Conservation (phyloP, 2,888 invertebrate species). For the Lingula anatina region DNA sequence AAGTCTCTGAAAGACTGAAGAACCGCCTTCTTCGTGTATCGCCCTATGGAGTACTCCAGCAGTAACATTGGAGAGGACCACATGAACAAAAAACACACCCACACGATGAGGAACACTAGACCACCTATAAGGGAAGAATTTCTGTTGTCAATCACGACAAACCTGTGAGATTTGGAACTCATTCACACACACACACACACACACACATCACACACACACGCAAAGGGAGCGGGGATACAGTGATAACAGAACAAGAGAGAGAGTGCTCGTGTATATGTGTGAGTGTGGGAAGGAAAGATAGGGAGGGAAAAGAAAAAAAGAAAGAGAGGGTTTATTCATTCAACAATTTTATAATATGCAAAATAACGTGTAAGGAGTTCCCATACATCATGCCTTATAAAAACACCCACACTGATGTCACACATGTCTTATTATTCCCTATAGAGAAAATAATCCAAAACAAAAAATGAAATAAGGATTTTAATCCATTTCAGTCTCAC, state of each 20-base stretch:
- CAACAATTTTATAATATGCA: no score
- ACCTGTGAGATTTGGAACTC: not conserved
- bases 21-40: slow-evolving; percentile 35
- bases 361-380: no score
- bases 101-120: slow-evolving; percentile 37
- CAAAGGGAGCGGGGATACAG: no score
- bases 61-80: slow-evolving; percentile 44
- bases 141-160: not conserved
- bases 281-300: no score
- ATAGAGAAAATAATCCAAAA: not conserved
- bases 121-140: slow-evolving; percentile 23
- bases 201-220: no score
- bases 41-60: slow-evolving; percentile 40
- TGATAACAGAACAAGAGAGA: no score
- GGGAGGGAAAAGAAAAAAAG: no score
- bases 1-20: slow-evolving; percentile 32
- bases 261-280: no score
- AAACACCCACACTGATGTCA: not conserved
- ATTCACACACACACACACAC: no score
- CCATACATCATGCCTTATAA: no score
- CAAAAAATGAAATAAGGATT: not conserved
- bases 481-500: slow-evolving; percentile 12
- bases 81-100: slow-evolving; percentile 36
- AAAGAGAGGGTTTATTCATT: no score
- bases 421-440: not conserved